Conservation (phyloP, 2,888 invertebrate species). For the Ormyrus nitidulus region DNA sequence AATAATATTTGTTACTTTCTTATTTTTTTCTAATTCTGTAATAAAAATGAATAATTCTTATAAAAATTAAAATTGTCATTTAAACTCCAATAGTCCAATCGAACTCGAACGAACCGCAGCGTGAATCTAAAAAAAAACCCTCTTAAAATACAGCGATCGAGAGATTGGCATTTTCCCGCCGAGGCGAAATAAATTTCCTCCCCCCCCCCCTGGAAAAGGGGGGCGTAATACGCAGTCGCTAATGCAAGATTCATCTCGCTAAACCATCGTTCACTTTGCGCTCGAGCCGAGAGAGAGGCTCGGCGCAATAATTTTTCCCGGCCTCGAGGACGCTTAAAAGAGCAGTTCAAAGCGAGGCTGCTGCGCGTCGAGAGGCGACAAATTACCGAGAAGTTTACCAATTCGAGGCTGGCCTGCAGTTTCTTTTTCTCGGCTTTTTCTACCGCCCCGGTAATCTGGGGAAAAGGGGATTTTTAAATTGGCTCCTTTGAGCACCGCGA, state of each 20-base stretch:
- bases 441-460: conserved; percentile 68
- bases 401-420: conserved; percentile 60
- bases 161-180: too few species aligned
- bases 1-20: too few species aligned
- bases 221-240: conserved; percentile 17
- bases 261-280: conserved; percentile 45
- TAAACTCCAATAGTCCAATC: too few species aligned
- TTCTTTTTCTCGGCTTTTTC: conserved; percentile 51
- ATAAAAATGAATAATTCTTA: too few species aligned
- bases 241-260: conserved; percentile 50
- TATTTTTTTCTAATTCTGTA: too few species aligned
- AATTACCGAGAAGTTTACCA: conserved; percentile 73
- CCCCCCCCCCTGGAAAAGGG: too few species aligned
- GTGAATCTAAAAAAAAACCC: too few species aligned
- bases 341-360: conserved; percentile 65
- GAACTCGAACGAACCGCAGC: too few species aligned
- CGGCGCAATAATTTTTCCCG: conserved; percentile 37
- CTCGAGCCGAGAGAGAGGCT: neutral
- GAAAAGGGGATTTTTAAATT: conserved; percentile 74
- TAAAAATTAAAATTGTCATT: too few species aligned
- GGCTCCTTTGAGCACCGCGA: conserved; percentile 72
- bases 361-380: conserved; percentile 62
- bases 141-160: too few species aligned
- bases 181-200: too few species aligned
- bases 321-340: conserved; percentile 63